Evolutionary conservation across 2,797 vertebrate species (phyloP).

Genomic region (Onychomys arenicola): DNA sequence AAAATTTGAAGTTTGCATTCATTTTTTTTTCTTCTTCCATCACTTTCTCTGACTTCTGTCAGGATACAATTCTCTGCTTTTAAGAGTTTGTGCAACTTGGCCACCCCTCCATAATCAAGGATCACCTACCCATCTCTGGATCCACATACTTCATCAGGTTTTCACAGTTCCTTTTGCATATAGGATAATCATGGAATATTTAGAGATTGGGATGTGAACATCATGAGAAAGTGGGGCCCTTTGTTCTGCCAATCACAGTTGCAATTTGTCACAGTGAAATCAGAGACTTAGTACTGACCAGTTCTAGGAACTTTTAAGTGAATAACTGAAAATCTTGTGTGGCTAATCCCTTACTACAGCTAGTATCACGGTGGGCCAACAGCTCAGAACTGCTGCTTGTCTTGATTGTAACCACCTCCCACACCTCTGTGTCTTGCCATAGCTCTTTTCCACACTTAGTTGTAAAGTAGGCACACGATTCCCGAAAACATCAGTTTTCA

Average conservation of each 20-base stretch:
- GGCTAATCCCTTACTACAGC: background rate
- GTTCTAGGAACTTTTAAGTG: background rate
- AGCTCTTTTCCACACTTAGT: background rate
- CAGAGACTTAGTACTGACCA: background rate
- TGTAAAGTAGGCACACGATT: background rate
- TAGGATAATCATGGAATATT: background rate
- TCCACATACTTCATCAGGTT: background rate
- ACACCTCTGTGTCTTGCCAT: background rate
- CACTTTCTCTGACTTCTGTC: background rate
- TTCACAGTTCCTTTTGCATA: background rate
- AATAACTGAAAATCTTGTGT: background rate
- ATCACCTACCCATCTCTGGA: background rate
- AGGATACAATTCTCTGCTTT: background rate
- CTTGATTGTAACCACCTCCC: background rate
- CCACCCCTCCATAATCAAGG: background rate
- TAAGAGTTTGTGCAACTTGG: background rate
- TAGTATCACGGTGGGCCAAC: background rate
- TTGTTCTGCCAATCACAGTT: background rate
- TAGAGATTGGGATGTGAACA: background rate
- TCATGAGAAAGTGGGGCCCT: background rate
- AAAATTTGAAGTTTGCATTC: background rate
- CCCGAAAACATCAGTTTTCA: slow-evolving; percentile 43
- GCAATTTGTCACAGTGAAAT: background rate
- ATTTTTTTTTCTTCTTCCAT: background rate
- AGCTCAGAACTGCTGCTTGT: background rate